Evolutionary conservation across 2,113 vertebrate species (phyloP), one percentile per base, ranked within the genome.

Genomic region (Hippocampus comes): DNA sequence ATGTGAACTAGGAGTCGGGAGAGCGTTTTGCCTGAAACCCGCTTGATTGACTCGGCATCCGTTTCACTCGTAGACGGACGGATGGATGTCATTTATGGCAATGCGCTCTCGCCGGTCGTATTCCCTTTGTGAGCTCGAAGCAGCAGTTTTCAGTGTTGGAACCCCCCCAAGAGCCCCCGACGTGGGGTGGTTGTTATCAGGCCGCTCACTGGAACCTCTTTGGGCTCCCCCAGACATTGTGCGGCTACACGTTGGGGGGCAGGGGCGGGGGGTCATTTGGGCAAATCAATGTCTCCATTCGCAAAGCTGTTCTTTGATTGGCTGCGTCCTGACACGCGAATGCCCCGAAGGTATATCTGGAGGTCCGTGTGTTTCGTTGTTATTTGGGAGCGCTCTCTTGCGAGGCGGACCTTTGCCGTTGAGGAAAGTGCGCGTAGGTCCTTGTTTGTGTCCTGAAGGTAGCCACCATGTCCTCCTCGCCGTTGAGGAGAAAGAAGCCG

Each of bases 101-200:
- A 49, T 48, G n/a, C 67, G 67, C 69, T 83, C 56, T 49, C 60
- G 34, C 9, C n/a, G 48, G 6, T 43, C 23, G 49, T 49, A 5
- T 17, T 17, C 14, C 15, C 55, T 23, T 66, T 63, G 30, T 11
- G 10, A 71, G 72, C 73, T 60, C 57, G 15, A 30, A 30, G 30
- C 30, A 30, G 30, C 34, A 38, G 34, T 38, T 38, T 38, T 38
- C 34, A 38, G 34, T 6, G 34, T 38, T 38, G 34, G 34, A 30
- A 3, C 30, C 30, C 30, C 30, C 30, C 30, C 2, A 4, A 4
- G 30, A 2, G 34, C 34, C 34, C 34, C 34, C 5, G 34, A 38
- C 34, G 4, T 30, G 34, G 8, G 10, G 1, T 59, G 34, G 34
- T 63, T 11, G 18, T 41, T 38, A 41, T 41, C 61, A n/a, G 38